These are phyloP conservation scores for Phaedon cochleariae DNA, from an alignment of 2,888 invertebrate species.

Conservation along the genomic window DNA sequence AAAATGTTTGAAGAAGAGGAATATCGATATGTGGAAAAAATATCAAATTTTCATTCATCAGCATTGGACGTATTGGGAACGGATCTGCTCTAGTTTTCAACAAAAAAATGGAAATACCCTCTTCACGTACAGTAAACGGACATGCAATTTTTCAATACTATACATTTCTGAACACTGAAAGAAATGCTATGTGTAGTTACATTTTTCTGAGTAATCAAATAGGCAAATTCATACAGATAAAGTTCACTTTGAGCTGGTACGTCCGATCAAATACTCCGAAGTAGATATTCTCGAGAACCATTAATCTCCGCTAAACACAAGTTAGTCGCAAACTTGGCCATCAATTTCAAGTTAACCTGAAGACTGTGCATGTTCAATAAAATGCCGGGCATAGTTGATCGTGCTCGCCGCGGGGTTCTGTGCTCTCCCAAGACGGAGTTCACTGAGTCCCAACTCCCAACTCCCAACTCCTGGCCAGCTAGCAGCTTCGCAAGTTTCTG, in stretches of 20 bases:
- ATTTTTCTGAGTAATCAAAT: too few species aligned
- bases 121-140: too few species aligned
- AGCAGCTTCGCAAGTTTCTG: conserved; percentile 62
- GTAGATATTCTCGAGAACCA: conserved; percentile 11
- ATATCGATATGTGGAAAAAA: too few species aligned
- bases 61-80: too few species aligned
- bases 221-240: background rate
- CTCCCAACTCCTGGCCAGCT: conserved; percentile 51
- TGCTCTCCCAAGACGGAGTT: conserved; percentile 58
- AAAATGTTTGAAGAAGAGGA: too few species aligned
- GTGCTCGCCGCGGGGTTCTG: conserved; percentile 41
- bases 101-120: too few species aligned
- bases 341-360: conserved; percentile 57
- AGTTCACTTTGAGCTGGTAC: background rate
- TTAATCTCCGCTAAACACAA: conserved; percentile 28
- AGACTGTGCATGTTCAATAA: conserved; percentile 58
- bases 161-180: too few species aligned
- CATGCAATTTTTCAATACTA: too few species aligned
- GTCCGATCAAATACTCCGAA: conserved; percentile 9
- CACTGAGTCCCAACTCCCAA: conserved; percentile 55
- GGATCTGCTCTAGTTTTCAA: too few species aligned
- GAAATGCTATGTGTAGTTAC: too few species aligned
- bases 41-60: too few species aligned
- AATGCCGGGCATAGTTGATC: conserved; percentile 61
- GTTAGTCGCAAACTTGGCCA: conserved; percentile 35